These are phyloP conservation scores for Littorina saxatilis DNA, from an alignment of 1,140 invertebrate species.

Conservation along the genomic window DNA sequence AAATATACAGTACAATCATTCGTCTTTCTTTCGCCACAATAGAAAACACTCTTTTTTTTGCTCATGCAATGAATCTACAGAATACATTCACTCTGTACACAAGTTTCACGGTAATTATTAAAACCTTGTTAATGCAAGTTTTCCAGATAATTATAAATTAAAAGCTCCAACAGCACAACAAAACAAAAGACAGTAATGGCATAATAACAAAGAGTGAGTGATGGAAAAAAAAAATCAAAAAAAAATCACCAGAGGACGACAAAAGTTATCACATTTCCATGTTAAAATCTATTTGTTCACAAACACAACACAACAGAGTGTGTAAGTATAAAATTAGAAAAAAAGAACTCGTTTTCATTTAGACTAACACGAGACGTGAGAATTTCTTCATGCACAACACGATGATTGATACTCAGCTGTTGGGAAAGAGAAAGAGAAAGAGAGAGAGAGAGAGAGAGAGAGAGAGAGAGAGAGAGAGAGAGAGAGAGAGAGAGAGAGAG, in stretches of 20 bases:
- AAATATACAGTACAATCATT: no score
- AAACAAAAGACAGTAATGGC: not conserved
- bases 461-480: not conserved
- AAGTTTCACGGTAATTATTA: no score
- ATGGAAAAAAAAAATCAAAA: not conserved
- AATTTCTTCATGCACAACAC: not conserved
- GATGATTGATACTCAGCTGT: not conserved
- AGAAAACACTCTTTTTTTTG: no score
- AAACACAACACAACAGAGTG: not conserved
- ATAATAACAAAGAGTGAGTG: not conserved
- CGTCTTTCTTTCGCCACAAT: no score
- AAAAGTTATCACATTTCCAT: not conserved
- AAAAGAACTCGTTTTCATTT: not conserved
- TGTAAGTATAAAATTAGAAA: slow-evolving; percentile 19
- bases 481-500: not conserved
- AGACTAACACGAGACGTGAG: not conserved
- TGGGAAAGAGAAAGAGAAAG: not conserved
- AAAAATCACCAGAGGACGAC: not conserved
- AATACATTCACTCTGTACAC: no score
- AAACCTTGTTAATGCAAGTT: no score
- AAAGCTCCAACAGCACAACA: not conserved
- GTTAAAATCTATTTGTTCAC: not conserved
- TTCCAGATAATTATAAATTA: not conserved
- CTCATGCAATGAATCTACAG: no score
- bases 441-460: not conserved